phyloP scores from a whole-genome alignment of 2,113 vertebrate genomes.

The Oryctolagus cuniculus region DNA sequence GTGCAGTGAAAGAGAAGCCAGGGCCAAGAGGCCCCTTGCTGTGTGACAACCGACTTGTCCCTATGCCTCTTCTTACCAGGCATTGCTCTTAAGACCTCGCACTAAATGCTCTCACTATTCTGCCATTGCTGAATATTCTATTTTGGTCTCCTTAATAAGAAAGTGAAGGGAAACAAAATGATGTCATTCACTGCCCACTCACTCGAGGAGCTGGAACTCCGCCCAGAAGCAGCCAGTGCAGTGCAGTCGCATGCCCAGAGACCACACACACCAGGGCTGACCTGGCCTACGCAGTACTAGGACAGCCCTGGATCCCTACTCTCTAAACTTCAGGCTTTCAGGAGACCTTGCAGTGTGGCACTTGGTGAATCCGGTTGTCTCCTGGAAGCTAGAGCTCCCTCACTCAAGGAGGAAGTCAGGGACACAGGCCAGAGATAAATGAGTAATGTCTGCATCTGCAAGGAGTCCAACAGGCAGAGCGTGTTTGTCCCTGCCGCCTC shows the following conservation, averaged over 20 bases:
- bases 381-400: neutral
- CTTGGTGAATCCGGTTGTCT: neutral
- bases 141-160: slow-evolving; percentile 23
- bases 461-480: neutral
- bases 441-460: neutral
- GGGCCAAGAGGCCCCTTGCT: neutral
- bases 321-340: neutral
- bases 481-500: neutral
- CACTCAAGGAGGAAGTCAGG: neutral
- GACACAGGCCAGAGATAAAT: neutral
- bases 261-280: neutral
- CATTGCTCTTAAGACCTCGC: neutral
- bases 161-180: slow-evolving; percentile 47
- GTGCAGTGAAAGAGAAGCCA: neutral
- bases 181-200: slow-evolving; percentile 34
- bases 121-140: slow-evolving; percentile 25
- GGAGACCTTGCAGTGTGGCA: neutral
- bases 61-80: neutral
- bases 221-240: neutral
- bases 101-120: neutral
- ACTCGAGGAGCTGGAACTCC: slow-evolving; percentile 32
- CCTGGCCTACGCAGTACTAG: neutral
- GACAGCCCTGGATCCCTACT: neutral
- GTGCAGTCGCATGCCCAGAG: neutral
- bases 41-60: neutral